phyloP scores from a whole-genome alignment of 2,797 vertebrate genomes.

The Odontamblyopus rebecca region DNA sequence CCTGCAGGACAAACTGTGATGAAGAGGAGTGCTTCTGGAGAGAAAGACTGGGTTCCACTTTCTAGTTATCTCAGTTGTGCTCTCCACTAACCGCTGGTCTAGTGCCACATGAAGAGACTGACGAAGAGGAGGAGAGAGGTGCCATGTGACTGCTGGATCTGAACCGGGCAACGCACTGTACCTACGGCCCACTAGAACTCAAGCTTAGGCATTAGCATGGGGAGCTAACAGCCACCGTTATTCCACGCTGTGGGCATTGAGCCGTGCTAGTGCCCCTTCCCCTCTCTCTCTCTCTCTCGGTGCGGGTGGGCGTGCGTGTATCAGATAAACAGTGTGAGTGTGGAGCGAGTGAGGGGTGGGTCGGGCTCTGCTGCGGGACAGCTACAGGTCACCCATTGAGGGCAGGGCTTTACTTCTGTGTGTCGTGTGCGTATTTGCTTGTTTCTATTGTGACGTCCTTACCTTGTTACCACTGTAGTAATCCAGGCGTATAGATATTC shows the following conservation, averaged over 20 bases:
- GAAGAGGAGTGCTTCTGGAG: slow-evolving; percentile 38
- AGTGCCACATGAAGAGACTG: slow-evolving; percentile 44
- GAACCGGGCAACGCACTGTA: slow-evolving; percentile 46
- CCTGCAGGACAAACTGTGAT: slow-evolving; percentile 33
- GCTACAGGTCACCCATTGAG: slow-evolving; percentile 72
- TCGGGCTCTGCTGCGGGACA: slow-evolving; percentile 84
- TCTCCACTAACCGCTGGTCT: slow-evolving; percentile 48
- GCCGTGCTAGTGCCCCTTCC: slow-evolving; percentile 60
- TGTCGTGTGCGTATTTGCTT: slow-evolving; percentile 67
- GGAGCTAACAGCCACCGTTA: slow-evolving; percentile 61
- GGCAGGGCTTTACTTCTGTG: slow-evolving; percentile 72
- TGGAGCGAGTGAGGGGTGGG: slow-evolving; percentile 53
- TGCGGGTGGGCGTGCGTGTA: slow-evolving; percentile 40
- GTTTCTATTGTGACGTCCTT: slow-evolving; percentile 71
- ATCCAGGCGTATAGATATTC: slow-evolving; percentile 74
- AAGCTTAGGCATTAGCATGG: slow-evolving; percentile 59
- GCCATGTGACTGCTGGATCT: slow-evolving; percentile 43
- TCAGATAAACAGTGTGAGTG: slow-evolving; percentile 30
- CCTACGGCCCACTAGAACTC: slow-evolving; percentile 49
- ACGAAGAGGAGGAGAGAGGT: slow-evolving; percentile 31
- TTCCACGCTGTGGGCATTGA: slow-evolving; percentile 67
- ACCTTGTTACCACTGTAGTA: slow-evolving; percentile 70
- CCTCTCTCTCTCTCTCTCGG: slow-evolving; percentile 40
- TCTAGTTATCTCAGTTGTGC: slow-evolving; percentile 37
- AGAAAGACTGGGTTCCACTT: slow-evolving; percentile 49